Evolutionary conservation across 92 coral and sea anemone species (phyloP).

Genomic region (Siderastrea radians): DNA sequence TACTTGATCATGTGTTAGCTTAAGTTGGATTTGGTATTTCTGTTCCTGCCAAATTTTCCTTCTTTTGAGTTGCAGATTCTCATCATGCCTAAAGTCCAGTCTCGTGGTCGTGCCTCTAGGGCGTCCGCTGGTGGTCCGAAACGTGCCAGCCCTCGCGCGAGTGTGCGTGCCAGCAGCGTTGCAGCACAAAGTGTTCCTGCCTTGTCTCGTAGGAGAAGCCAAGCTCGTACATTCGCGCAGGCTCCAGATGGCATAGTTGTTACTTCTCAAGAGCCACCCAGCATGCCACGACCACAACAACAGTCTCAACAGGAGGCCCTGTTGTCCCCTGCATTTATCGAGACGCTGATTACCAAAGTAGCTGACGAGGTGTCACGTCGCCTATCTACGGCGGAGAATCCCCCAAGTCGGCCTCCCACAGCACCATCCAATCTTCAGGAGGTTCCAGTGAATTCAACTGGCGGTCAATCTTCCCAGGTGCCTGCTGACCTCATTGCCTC

Average conservation of each 20-base stretch:
- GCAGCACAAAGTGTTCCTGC: background rate
- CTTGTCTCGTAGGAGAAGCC: background rate
- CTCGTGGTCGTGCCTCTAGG: conserved; percentile 12
- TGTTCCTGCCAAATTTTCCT: background rate
- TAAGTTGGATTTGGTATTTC: background rate
- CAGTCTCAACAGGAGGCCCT: too few relatives aligned
- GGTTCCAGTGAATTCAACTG: too few relatives aligned
- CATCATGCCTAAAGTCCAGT: conserved; percentile 9
- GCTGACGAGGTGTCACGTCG: background rate
- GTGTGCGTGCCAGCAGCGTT: background rate
- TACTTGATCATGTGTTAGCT: background rate
- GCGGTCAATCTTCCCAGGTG: too few relatives aligned
- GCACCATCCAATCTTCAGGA: background rate
- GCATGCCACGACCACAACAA: too few relatives aligned
- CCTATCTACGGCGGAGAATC: background rate
- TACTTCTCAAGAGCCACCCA: too few relatives aligned
- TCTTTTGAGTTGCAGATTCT: background rate
- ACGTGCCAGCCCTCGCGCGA: conserved; percentile 14
- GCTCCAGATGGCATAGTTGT: background rate
- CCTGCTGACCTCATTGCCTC: too few relatives aligned
- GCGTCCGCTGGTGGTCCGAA: background rate
- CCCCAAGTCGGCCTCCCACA: background rate
- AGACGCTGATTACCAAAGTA: too few relatives aligned
- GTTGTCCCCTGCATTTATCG: background rate
- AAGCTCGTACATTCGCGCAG: background rate